Evolutionary conservation across 2,888 invertebrate genomes (phyloP).

Genomic region (Pyralis farinalis): DNA sequence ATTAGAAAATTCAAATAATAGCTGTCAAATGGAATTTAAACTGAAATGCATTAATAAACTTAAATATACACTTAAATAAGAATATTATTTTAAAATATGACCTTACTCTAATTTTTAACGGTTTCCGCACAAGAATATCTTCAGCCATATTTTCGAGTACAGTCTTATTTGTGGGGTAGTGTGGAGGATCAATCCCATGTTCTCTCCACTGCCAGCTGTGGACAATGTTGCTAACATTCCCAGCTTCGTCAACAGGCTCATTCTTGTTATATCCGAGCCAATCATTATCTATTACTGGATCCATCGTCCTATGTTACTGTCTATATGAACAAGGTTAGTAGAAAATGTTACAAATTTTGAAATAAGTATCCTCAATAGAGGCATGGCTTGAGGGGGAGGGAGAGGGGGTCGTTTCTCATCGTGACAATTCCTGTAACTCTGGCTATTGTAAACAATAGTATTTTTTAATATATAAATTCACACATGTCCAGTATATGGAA

Average conservation of each 20-base stretch:
- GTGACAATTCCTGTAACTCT: too few species aligned
- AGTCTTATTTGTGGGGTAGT: constrained; percentile 63
- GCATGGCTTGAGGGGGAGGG: too few species aligned
- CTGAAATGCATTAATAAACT: too few species aligned
- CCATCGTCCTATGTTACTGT: constrained; percentile 40
- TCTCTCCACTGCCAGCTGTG: constrained; percentile 74
- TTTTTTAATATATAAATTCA: too few species aligned
- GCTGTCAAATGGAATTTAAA: too few species aligned
- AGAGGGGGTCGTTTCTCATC: too few species aligned
- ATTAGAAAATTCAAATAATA: too few species aligned
- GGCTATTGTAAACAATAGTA: too few species aligned
- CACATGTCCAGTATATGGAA: too few species aligned
- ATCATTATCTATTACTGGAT: constrained; percentile 63
- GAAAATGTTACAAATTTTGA: background rate
- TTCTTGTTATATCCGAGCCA: constrained; percentile 62
- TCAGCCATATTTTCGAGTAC: constrained; percentile 84
- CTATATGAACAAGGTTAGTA: constrained; percentile 7
- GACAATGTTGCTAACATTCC: constrained; percentile 56
- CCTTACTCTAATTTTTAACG: constrained; percentile 82
- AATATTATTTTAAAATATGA: background rate
- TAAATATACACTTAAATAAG: too few species aligned
- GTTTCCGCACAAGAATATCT: constrained; percentile 82
- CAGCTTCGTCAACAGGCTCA: constrained; percentile 56
- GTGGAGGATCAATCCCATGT: constrained; percentile 56
- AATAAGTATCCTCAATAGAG: too few species aligned